Conservation (phyloP, 2,113 vertebrate species). For the Macroglossus sobrinus region DNA sequence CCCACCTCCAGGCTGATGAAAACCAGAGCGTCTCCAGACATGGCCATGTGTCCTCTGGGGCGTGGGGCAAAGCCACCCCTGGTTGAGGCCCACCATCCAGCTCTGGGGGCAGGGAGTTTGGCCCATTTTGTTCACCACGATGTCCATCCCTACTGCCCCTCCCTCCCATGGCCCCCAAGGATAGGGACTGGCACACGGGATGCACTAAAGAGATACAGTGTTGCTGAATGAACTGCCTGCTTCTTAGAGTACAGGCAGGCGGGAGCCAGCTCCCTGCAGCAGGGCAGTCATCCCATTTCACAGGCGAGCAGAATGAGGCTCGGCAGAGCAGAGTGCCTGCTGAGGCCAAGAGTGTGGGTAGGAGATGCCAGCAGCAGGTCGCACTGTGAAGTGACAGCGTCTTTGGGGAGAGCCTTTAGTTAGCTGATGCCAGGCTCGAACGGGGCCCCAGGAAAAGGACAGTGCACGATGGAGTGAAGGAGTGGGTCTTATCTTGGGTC, state of each 20-base stretch:
- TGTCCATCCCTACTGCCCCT: background rate
- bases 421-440: rapidly evolving
- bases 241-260: rapidly evolving
- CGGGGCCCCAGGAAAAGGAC: background rate
- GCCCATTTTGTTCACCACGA: too few relatives aligned
- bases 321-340: rapidly evolving
- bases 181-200: too few relatives aligned
- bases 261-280: background rate
- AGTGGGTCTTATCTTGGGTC: rapidly evolving
- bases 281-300: background rate
- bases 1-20: background rate
- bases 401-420: background rate
- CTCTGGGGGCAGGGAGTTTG: background rate
- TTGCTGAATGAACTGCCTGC: background rate
- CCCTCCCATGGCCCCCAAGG: background rate
- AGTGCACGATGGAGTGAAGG: rapidly evolving
- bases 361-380: background rate
- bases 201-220: rapidly evolving
- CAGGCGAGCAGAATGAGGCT: background rate
- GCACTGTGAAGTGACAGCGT: rapidly evolving
- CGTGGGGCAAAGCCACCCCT: rapidly evolving
- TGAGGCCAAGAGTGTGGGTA: rapidly evolving
- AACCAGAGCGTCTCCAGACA: background rate
- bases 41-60: background rate
- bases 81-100: background rate